These are phyloP conservation scores for Seriola quinqueradiata DNA, from an alignment of 2,113 vertebrate genomes.

Conservation along the genomic window DNA sequence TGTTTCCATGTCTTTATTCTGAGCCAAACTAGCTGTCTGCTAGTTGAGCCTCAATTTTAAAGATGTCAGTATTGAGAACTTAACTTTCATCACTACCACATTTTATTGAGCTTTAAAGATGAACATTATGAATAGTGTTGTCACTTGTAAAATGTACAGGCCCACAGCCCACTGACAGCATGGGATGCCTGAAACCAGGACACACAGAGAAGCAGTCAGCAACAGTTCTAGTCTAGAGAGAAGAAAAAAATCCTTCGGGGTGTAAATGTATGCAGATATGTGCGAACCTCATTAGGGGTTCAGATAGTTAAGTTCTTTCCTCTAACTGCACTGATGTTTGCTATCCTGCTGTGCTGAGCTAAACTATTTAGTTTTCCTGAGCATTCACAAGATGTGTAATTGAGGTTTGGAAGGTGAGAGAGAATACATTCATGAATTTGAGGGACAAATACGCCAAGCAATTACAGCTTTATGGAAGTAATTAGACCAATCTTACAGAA, in stretches of 20 bases:
- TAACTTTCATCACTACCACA: background rate
- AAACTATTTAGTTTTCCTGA: conserved; percentile 32
- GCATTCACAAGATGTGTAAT: conserved; percentile 48
- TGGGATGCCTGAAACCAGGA: background rate
- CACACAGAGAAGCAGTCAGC: background rate
- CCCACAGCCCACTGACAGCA: background rate
- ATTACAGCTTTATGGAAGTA: conserved; percentile 26
- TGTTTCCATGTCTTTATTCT: background rate
- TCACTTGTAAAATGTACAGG: background rate
- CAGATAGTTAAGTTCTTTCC: conserved; percentile 14
- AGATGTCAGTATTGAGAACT: no score
- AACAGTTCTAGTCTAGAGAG: background rate
- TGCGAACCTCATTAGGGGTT: conserved; percentile 48
- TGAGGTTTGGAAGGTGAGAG: conserved; percentile 40
- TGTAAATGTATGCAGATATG: conserved; percentile 43
- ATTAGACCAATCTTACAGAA: conserved; percentile 22
- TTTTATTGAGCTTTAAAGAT: conserved; percentile 12
- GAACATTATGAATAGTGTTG: background rate
- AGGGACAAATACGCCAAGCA: conserved; percentile 5
- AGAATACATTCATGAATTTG: conserved; percentile 29
- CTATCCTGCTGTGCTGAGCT: conserved; percentile 41
- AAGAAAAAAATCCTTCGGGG: background rate
- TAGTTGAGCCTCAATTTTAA: no score
- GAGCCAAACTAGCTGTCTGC: background rate
- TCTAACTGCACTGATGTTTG: conserved; percentile 37